These are phyloP conservation scores for Callipepla squamata DNA, from an alignment of 2,113 vertebrate genomes.

Conservation along the genomic window DNA sequence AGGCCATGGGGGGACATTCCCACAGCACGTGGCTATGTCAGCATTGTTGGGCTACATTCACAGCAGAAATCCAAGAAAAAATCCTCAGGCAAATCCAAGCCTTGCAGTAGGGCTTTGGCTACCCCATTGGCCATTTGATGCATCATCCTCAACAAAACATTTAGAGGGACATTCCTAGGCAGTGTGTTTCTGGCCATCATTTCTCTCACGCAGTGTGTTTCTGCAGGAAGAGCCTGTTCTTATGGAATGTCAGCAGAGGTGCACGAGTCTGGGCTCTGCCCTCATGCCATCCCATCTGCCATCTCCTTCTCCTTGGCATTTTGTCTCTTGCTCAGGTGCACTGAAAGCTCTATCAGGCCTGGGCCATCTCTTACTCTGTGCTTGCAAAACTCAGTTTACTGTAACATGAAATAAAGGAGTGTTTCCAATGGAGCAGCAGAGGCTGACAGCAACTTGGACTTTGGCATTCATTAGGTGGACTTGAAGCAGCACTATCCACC, in stretches of 20 bases:
- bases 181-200: rapidly evolving
- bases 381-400: background rate
- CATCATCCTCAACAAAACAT: background rate
- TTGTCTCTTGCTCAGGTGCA: background rate
- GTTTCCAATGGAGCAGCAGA: background rate
- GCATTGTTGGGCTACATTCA: background rate
- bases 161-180: background rate
- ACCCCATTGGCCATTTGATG: rapidly evolving
- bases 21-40: background rate
- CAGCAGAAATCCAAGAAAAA: background rate
- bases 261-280: background rate
- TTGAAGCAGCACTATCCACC: background rate
- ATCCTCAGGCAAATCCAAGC: background rate
- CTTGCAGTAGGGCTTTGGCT: background rate
- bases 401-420: background rate
- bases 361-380: background rate
- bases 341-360: background rate
- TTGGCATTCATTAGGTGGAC: background rate
- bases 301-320: background rate
- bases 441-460: background rate
- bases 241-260: background rate
- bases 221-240: background rate
- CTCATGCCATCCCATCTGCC: background rate
- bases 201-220: rapidly evolving
- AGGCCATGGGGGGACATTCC: background rate